Evolutionary conservation across 2,113 vertebrate species (phyloP).

Genomic region (Octodon degus): DNA sequence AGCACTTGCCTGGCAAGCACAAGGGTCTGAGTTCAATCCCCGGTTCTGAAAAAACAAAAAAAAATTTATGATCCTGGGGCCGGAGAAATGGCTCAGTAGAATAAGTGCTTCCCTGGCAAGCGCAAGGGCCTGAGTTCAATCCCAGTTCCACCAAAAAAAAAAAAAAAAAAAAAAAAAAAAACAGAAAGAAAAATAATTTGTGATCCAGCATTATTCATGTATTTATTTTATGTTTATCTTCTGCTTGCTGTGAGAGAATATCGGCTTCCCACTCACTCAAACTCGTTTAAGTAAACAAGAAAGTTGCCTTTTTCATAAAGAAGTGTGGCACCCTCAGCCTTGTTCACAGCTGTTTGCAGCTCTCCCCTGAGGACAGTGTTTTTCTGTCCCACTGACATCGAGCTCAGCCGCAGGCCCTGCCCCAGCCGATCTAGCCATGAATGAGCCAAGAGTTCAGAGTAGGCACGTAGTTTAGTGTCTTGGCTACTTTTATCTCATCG

Average conservation of each 20-base stretch:
- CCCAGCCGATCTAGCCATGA: background rate
- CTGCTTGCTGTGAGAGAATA: background rate
- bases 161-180: too few species aligned
- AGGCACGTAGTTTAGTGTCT: background rate
- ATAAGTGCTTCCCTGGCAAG: too few species aligned
- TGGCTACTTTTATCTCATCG: too few species aligned
- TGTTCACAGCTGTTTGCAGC: background rate
- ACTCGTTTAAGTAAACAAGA: background rate
- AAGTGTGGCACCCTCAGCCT: background rate
- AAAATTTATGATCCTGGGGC: background rate
- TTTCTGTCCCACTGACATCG: background rate
- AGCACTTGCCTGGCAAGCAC: too few species aligned
- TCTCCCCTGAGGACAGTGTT: background rate
- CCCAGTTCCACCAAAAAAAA: too few species aligned
- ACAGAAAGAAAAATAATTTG: background rate
- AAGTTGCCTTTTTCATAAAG: background rate
- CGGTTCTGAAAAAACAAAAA: too few species aligned
- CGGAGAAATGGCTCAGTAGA: too few species aligned
- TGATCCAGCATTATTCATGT: background rate
- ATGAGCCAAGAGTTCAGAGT: background rate
- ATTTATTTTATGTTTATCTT: background rate
- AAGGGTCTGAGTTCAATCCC: too few species aligned
- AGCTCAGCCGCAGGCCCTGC: background rate
- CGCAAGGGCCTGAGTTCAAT: too few species aligned
- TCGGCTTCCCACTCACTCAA: background rate